Base-by-base conservation (phyloP, 2,797 vertebrate genomes). In the Euthynnus affinis region DNA sequence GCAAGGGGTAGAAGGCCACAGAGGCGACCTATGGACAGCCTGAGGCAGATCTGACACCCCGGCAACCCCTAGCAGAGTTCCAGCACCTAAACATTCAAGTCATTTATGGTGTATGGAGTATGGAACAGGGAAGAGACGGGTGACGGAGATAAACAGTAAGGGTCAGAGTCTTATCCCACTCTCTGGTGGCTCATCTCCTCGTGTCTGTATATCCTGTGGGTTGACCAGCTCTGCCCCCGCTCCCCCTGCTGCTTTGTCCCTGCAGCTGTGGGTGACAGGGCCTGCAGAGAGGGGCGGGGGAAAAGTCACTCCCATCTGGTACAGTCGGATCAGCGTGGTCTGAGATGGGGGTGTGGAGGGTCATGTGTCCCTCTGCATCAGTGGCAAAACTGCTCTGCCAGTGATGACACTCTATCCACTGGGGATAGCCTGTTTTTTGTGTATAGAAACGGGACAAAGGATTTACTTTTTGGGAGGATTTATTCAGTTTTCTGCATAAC, bases 251-350 rank as follows among this genome's bases (percentile, higher is more conserved):
- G 83, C 80, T 78, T 71, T 67, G 81, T 80, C 88, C 90, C 83
- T 55, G 78, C 78, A 90, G 94, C 91, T 74, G 78, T 72, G 53
- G 74, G 87, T 92, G 93, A 93, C 90, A 86, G 84, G 84, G 85
- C 92, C 92, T 73, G 84, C 57, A 83, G 90, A 86, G 87, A 79
- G 61, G 82, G 83, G 74, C 9, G 83, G 83, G 87, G 80, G 80
- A 62, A 62, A 80, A 93, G 94, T 95, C 95, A 94, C 83, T 94
- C 91, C 89, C 93, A 95, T 95, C 93, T 94, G 93, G 92, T 94
- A 83, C 93, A 94, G 86, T 83, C 78, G 22, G 89, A 93, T 95
- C 95, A 95, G 81, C 57, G 17, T 77, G 84, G 90, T 88, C 87
- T 82, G 84, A 89, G 86, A 81, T 68, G 80, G 61, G 89, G 71